phyloP scores from a whole-genome alignment of 2,888 invertebrate genomes.

The Pomacea canaliculata region DNA sequence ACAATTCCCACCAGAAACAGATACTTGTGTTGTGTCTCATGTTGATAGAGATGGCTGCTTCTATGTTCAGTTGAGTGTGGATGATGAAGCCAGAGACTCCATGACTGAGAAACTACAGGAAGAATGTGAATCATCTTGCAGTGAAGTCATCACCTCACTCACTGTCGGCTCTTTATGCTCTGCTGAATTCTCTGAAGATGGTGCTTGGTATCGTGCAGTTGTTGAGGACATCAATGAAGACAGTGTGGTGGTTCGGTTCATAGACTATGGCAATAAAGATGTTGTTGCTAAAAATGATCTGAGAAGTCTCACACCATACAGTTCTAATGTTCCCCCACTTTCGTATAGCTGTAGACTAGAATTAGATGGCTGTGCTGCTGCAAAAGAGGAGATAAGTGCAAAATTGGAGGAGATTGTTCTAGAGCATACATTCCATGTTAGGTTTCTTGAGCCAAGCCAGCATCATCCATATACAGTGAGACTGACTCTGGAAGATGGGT shows the following conservation, averaged over 20 bases:
- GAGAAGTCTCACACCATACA: slow-evolving; percentile 19
- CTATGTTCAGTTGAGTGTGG: slow-evolving; percentile 44
- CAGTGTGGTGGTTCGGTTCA: slow-evolving; percentile 49
- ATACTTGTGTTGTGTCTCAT: slow-evolving; percentile 40
- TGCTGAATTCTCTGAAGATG: slow-evolving; percentile 55
- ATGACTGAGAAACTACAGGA: slow-evolving; percentile 37
- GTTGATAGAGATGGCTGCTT: slow-evolving; percentile 44
- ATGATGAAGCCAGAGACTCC: slow-evolving; percentile 40
- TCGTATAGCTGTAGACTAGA: slow-evolving; percentile 44
- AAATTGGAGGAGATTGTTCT: slow-evolving; percentile 39
- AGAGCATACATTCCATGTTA: slow-evolving; percentile 40
- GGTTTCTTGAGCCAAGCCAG: slow-evolving; percentile 24
- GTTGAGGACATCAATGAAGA: slow-evolving; percentile 35
- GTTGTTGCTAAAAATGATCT: slow-evolving; percentile 29
- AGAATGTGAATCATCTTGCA: slow-evolving; percentile 13
- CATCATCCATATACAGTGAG: slow-evolving; percentile 32
- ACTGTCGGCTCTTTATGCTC: slow-evolving; percentile 43
- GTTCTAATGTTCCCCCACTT: slow-evolving; percentile 35
- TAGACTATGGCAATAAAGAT: slow-evolving; percentile 66
- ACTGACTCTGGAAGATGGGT: slow-evolving; percentile 37
- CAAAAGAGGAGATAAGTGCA: slow-evolving; percentile 37
- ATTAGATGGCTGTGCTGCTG: slow-evolving; percentile 33
- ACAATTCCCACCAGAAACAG: slow-evolving; percentile 29
- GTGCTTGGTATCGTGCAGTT: slow-evolving; percentile 55
- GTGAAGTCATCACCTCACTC: slow-evolving; percentile 2